phyloP scores from a whole-genome alignment of 2,797 vertebrate genomes.

The Martes flavigula region DNA sequence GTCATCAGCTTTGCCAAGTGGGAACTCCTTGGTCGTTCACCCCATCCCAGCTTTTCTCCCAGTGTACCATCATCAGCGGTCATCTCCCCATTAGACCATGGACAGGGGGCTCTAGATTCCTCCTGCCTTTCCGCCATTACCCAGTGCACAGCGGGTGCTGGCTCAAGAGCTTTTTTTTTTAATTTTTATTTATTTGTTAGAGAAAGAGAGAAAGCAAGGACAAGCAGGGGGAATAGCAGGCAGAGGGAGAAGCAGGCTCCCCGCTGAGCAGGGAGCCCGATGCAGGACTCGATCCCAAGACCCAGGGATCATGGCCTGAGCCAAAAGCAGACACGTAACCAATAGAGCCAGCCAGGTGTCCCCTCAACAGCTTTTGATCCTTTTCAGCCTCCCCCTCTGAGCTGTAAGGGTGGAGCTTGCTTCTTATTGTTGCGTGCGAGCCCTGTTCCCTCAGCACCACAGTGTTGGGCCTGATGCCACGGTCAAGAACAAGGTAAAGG shows the following conservation, averaged over 20 bases:
- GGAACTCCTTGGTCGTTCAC: not conserved
- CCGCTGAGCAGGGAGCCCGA: no score
- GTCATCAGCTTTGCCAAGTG: not conserved
- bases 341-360: no score
- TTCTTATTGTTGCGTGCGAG: not conserved
- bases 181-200: no score
- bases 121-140: no score
- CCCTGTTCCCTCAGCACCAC: not conserved
- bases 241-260: no score
- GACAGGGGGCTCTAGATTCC: rapidly evolving
- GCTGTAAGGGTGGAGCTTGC: not conserved
- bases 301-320: no score
- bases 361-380: not conserved
- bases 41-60: not conserved
- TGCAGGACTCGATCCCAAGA: no score
- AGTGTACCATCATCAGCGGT: rapidly evolving
- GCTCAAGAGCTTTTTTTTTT: no score
- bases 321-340: no score
- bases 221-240: no score
- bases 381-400: not conserved
- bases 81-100: not conserved
- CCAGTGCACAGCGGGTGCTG: rapidly evolving
- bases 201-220: no score
- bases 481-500: not conserved
- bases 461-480: rapidly evolving